A percentile compares a stretch with the other conserved stretches of the same genome.
Conservation (phyloP, 2,888 invertebrate species). For the Gnatocerus cornutus region DNA sequence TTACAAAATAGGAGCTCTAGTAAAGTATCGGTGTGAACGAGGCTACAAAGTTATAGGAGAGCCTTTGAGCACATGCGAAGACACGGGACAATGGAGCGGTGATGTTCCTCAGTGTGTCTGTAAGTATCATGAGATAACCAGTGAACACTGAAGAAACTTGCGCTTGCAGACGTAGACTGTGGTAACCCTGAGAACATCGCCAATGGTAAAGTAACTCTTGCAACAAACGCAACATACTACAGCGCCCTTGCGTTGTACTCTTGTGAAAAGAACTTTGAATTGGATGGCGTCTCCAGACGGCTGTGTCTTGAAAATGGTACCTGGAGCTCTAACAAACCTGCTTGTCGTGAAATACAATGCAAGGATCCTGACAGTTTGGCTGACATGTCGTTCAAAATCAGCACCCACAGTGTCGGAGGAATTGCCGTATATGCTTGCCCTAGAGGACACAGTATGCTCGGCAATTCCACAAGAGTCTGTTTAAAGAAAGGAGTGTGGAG, state of each 20-base stretch:
- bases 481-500: constrained; percentile 87
- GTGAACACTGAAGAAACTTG: background rate
- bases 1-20: constrained; percentile 89
- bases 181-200: constrained; percentile 82
- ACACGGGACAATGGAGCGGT: constrained; percentile 90
- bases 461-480: constrained; percentile 86
- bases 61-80: constrained; percentile 88
- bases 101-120: constrained; percentile 88
- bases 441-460: constrained; percentile 85
- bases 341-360: constrained; percentile 89
- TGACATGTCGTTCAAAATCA: constrained; percentile 75
- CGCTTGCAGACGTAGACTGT: constrained; percentile 86
- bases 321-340: constrained; percentile 89
- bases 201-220: constrained; percentile 84
- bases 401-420: constrained; percentile 84
- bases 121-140: constrained; percentile 76
- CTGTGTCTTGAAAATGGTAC: constrained; percentile 91
- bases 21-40: constrained; percentile 91
- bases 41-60: constrained; percentile 92
- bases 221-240: constrained; percentile 91
- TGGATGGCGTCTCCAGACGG: constrained; percentile 88
- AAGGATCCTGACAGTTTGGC: constrained; percentile 79
- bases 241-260: constrained; percentile 90
- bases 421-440: constrained; percentile 87
- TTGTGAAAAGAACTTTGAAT: constrained; percentile 85